A percentile compares a stretch with the other conserved stretches of the same genome.
phyloP scores from a whole-genome alignment of 2,888 invertebrate species.

The Eurytoma californica region DNA sequence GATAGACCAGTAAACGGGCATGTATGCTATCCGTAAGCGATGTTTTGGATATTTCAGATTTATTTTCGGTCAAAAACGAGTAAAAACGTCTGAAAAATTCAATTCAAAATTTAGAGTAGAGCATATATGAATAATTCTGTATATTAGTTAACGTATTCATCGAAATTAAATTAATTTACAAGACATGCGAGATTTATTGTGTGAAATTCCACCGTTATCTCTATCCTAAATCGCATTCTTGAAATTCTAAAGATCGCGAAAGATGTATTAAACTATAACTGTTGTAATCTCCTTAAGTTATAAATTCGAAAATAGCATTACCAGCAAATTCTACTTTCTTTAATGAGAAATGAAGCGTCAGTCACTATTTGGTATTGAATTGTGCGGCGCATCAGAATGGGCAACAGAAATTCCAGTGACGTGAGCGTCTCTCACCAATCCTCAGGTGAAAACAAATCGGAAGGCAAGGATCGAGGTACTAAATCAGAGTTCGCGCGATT shows the following conservation, averaged over 20 bases:
- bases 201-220: constrained; percentile 39
- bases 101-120: too few species aligned
- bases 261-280: constrained; percentile 24
- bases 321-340: background rate
- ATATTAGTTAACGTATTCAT: too few species aligned
- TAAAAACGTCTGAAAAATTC: too few species aligned
- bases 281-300: constrained; percentile 30
- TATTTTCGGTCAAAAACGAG: too few species aligned
- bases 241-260: constrained; percentile 33
- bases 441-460: constrained; percentile 25
- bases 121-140: too few species aligned
- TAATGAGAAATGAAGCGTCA: background rate
- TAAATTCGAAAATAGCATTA: constrained; percentile 9
- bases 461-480: background rate
- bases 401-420: background rate
- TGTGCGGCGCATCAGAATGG: constrained; percentile 15
- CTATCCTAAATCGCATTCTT: constrained; percentile 41
- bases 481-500: constrained; percentile 35
- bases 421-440: background rate
- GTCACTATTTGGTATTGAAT: constrained; percentile 9
- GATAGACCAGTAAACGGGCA: too few species aligned
- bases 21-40: too few species aligned
- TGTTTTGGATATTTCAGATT: too few species aligned
- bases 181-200: constrained; percentile 29
- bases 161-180: constrained; percentile 36